Evolutionary conservation across 2,888 invertebrate genomes (phyloP), one percentile per base, ranked within the genome.

Genomic region (Polydrusus pterygomalis): DNA sequence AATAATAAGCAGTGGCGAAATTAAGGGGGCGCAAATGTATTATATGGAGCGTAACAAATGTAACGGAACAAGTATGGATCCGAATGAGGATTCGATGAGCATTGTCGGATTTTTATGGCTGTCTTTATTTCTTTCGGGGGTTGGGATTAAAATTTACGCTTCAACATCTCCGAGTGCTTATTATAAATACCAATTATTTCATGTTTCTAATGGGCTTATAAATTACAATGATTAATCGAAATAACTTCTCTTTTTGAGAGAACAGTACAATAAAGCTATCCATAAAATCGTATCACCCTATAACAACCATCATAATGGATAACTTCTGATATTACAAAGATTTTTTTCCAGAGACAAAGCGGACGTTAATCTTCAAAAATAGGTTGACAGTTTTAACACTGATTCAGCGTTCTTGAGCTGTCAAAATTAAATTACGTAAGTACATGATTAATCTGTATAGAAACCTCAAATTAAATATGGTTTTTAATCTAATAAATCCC

Each of bases 1-100:
- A 86, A 85, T 86, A 85, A 83, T 84, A 86, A 86, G 84, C 81
- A 84, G 83, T 77, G 78, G 79, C 80, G 81, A 83, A 84, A 84
- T 84, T 83, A 83, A 81, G 83, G 83, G 82, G 80, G 77, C 79
- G 81, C 82, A 83, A 83, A 82, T 80, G 81, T 79, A 79, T 76
- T 82, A 83, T 82, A 82, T 83, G 80, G 81, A 82, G 81, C 82
- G 82, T 80, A 81, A 84, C 81, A 81, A 80, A 83, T 82, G 80
- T 79, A 82, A 71, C 51, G 58, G 70, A 74, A 63, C 54, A 62
- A 63, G 30, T 63, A 63, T 51, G 71, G 64, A 54, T 49, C 51
- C 25, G 64, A 71, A 71, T 71, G 54, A 64, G 54, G 56, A 64
- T 71, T 71, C 63, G 63, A 64, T 71, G 54, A 56, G 54, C 64